Percentiles rank a stretch among this genome's conserved stretches.
Conservation (phyloP, 2,888 invertebrate species). For the Bembecia ichneumoniformis region DNA sequence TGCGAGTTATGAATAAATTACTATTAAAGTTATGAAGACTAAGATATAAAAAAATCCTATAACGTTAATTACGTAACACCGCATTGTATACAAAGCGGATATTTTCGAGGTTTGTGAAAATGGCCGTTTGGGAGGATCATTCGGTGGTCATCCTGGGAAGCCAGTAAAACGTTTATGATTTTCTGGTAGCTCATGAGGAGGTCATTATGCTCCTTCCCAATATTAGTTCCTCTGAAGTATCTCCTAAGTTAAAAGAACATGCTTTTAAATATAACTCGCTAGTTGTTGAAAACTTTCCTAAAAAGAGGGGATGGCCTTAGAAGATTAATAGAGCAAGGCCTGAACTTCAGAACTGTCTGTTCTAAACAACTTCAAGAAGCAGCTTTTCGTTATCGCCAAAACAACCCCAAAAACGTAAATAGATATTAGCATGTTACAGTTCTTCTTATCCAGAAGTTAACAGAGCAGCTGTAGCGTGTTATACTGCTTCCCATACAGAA, state of each 20-base stretch:
- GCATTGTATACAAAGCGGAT: conserved; percentile 10
- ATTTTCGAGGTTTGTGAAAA: conserved; percentile 13
- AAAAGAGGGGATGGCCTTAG: neutral
- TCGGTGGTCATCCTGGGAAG: conserved; percentile 7
- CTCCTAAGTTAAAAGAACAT: neutral
- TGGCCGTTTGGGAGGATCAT: conserved; percentile 8
- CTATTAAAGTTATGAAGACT: too few species aligned
- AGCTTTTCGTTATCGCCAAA: too few species aligned
- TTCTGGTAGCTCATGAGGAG: conserved; percentile 6
- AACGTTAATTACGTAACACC: too few species aligned
- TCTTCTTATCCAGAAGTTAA: neutral
- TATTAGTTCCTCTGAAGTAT: neutral
- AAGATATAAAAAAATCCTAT: too few species aligned
- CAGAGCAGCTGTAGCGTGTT: conserved; percentile 1
- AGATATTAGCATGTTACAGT: too few species aligned
- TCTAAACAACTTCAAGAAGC: too few species aligned
- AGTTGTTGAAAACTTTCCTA: neutral
- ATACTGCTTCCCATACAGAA: neutral
- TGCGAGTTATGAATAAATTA: too few species aligned
- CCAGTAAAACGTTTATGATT: neutral
- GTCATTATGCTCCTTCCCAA: conserved; percentile 3
- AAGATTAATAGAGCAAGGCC: neutral
- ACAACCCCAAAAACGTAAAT: too few species aligned
- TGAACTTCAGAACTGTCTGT: neutral
- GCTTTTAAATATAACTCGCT: neutral